phyloP scores from a whole-genome alignment of 2,113 vertebrate genomes.

The Carassius auratus region DNA sequence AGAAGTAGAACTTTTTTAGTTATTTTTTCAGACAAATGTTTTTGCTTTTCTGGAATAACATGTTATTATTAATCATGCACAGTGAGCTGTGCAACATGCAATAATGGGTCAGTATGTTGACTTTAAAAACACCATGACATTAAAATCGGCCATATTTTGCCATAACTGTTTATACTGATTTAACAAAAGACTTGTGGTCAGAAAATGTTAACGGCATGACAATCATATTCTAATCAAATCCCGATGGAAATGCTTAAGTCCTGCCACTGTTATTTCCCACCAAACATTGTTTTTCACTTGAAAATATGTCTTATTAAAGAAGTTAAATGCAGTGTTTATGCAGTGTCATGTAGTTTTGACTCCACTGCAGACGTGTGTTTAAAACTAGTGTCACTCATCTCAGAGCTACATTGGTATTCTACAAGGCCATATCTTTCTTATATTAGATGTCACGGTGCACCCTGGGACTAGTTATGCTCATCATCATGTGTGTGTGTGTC shows the following conservation, averaged over 20 bases:
- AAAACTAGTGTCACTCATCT: not conserved
- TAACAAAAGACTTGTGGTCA: not conserved
- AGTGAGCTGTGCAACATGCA: not conserved
- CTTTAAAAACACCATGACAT: too few species aligned
- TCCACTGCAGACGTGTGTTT: not conserved
- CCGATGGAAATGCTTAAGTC: not conserved
- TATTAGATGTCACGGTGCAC: not conserved
- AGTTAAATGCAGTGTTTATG: not conserved
- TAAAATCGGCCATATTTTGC: not conserved
- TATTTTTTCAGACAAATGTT: not conserved
- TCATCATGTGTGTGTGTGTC: not conserved
- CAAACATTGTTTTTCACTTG: not conserved
- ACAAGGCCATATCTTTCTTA: not conserved
- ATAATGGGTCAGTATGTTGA: not conserved
- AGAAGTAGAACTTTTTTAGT: not conserved
- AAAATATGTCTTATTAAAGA: not conserved
- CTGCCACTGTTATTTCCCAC: not conserved
- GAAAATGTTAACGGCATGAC: not conserved
- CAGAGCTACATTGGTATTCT: not conserved
- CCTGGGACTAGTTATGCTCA: not conserved
- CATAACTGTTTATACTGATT: not conserved
- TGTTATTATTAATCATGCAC: not conserved
- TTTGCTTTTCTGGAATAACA: not conserved
- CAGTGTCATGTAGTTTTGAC: not conserved
- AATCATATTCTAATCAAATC: not conserved